A percentile compares a stretch with the other conserved stretches of the same genome.
Conservation (phyloP, 2,797 vertebrate genomes). For the Amphiprion clarkii region DNA sequence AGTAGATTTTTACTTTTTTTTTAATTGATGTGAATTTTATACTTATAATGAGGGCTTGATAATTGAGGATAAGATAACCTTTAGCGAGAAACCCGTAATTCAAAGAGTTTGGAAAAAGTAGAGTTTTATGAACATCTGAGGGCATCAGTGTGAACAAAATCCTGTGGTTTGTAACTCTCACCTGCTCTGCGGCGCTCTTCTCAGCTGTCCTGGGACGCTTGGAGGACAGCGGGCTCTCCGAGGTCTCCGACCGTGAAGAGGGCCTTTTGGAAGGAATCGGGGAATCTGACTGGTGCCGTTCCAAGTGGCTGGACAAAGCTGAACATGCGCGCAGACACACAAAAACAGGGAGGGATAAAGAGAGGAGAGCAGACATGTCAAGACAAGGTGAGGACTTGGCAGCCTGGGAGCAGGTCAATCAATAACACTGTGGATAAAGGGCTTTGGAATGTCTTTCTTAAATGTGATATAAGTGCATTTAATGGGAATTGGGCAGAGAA, state of each 20-base stretch:
- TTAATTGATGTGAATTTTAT: constrained; percentile 63
- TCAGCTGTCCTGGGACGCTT: constrained; percentile 94
- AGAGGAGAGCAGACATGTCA: constrained; percentile 67
- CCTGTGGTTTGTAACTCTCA: constrained; percentile 72
- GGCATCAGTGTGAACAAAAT: constrained; percentile 29
- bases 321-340: constrained; percentile 56
- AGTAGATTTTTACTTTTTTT: constrained; percentile 67
- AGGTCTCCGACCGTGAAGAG: constrained; percentile 88
- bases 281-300: constrained; percentile 92
- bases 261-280: constrained; percentile 91
- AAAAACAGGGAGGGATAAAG: constrained; percentile 55
- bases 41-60: constrained; percentile 70
- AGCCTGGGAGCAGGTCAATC: constrained; percentile 71
- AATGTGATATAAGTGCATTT: constrained; percentile 73
- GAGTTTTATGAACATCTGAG: constrained; percentile 52
- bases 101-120: constrained; percentile 53
- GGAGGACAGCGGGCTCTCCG: constrained; percentile 89
- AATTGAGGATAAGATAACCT: constrained; percentile 64
- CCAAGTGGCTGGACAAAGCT: constrained; percentile 89
- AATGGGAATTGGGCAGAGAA: constrained; percentile 63
- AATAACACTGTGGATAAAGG: constrained; percentile 73
- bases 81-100: constrained; percentile 57
- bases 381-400: constrained; percentile 62
- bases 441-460: constrained; percentile 68
- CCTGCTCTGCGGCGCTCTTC: constrained; percentile 94